Conservation (phyloP, 2,113 vertebrate genomes). For the Mohoua ochrocephala region DNA sequence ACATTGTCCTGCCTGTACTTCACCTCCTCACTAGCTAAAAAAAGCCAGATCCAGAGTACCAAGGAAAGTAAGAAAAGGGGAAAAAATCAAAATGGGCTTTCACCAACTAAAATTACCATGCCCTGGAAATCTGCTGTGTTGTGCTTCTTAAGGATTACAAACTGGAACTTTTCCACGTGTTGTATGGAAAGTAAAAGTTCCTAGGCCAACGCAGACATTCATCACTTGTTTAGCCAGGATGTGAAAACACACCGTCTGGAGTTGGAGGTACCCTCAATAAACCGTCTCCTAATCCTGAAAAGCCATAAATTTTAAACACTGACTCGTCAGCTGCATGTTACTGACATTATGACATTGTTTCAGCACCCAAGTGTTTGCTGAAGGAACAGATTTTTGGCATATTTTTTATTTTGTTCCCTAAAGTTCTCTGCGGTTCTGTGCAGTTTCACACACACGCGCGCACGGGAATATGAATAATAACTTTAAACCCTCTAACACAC, state of each 20-base stretch:
- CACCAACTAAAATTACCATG: not conserved
- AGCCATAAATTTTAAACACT: not conserved
- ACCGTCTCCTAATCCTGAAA: not conserved
- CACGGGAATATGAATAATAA: not conserved
- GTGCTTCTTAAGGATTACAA: not conserved
- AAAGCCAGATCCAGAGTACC: not conserved
- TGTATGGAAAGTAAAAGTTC: not conserved
- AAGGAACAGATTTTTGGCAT: not conserved
- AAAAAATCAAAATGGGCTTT: not conserved
- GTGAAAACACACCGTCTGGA: not conserved
- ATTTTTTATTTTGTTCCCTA: not conserved
- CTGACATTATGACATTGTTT: not conserved
- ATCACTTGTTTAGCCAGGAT: not conserved
- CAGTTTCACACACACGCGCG: accelerated
- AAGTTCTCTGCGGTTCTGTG: not conserved
- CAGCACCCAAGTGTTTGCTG: not conserved
- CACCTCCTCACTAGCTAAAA: not conserved
- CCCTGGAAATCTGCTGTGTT: not conserved
- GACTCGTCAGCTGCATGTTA: not conserved
- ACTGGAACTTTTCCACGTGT: not conserved
- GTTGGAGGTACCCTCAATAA: not conserved
- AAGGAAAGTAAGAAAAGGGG: not conserved
- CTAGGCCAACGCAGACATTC: accelerated
- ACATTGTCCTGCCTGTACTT: not conserved
- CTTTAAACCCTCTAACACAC: not conserved